Conservation (phyloP, 2,888 invertebrate genomes). For the Yponomeuta sedellus region DNA sequence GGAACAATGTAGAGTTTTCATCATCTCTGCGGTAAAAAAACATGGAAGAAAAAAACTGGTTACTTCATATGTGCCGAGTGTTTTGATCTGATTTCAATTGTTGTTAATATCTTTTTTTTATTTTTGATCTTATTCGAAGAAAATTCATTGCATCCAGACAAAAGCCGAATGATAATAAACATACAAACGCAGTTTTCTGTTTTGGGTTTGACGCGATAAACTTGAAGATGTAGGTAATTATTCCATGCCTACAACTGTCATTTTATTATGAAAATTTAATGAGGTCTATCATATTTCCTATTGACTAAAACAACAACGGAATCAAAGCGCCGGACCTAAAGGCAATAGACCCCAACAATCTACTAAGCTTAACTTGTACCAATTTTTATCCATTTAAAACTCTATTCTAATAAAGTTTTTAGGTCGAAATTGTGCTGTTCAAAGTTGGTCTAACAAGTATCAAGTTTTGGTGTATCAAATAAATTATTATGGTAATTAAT, state of each 20-base stretch:
- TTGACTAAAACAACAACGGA: not conserved
- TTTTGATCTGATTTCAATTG: not conserved
- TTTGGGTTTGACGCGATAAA: too few species aligned
- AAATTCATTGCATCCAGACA: too few species aligned
- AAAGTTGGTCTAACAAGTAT: constrained; percentile 56
- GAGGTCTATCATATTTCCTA: too few species aligned
- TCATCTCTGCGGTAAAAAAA: constrained; percentile 38
- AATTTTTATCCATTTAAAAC: not conserved
- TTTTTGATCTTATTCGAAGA: too few species aligned
- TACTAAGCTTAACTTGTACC: not conserved
- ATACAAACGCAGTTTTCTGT: too few species aligned
- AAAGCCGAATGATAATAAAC: too few species aligned
- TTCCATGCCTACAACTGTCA: too few species aligned
- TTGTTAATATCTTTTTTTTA: not conserved
- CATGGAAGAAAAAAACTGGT: constrained; percentile 40
- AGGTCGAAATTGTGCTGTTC: constrained; percentile 11
- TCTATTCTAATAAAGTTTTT: constrained; percentile 16
- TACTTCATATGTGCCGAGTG: not conserved
- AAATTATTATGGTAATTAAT: constrained; percentile 77
- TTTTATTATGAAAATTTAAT: too few species aligned
- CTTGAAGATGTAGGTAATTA: too few species aligned
- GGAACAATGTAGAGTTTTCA: constrained; percentile 69
- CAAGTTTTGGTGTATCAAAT: constrained; percentile 75
- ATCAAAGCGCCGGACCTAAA: not conserved
- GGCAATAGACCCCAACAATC: not conserved